phyloP scores from a whole-genome alignment of 2,888 invertebrate genomes.

The Gryllus longicercus region DNA sequence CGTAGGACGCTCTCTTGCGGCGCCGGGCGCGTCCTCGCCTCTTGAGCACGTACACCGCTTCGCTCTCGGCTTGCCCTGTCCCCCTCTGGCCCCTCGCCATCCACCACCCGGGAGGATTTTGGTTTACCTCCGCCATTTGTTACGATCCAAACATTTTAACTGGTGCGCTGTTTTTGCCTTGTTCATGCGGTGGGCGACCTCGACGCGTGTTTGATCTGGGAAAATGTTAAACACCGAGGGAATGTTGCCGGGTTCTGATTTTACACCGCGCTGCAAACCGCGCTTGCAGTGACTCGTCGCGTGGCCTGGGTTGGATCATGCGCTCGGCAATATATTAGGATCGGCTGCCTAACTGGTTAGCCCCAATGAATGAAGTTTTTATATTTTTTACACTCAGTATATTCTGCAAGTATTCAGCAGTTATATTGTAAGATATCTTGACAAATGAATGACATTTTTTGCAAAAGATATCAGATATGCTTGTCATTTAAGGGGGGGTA shows the following conservation, averaged over 20 bases:
- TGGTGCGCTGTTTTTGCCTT: background rate
- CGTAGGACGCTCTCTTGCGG: too few species aligned
- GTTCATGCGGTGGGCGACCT: background rate
- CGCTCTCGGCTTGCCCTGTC: background rate
- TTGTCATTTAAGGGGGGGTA: too few species aligned
- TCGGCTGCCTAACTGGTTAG: too few species aligned
- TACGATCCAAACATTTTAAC: background rate
- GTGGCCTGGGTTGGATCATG: too few species aligned
- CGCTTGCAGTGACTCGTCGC: too few species aligned
- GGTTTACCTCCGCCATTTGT: constrained; percentile 17
- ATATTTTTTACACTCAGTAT: too few species aligned
- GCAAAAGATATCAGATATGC: too few species aligned
- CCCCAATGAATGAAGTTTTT: too few species aligned
- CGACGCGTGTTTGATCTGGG: background rate
- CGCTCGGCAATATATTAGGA: too few species aligned
- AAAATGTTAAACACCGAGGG: background rate
- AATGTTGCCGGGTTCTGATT: background rate
- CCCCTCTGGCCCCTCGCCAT: background rate
- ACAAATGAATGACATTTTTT: too few species aligned
- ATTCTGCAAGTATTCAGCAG: too few species aligned
- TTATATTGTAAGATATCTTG: too few species aligned
- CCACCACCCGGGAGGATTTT: background rate
- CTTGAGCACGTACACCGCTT: background rate
- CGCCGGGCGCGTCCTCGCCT: background rate
- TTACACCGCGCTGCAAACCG: background rate